Percentiles rank a stretch among this genome's conserved stretches.
Evolutionary conservation across 2,113 vertebrate genomes (phyloP).

Genomic region (Arvicanthis niloticus): DNA sequence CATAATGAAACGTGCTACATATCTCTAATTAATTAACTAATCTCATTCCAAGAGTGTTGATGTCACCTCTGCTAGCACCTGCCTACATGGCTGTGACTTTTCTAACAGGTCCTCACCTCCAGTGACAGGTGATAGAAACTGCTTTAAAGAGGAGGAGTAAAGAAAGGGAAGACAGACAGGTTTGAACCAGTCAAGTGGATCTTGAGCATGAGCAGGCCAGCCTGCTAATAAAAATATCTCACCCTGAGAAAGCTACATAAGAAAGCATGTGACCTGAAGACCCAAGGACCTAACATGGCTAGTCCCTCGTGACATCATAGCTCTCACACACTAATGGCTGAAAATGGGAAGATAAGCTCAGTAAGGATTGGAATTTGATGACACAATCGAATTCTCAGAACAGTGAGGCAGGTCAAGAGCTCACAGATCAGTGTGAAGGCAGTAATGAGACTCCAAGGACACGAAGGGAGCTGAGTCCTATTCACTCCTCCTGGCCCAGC

Average conservation of each 20-base stretch:
- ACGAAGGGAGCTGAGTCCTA: not conserved
- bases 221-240: not conserved
- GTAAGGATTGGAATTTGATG: not conserved
- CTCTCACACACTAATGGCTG: not conserved
- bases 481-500: not conserved
- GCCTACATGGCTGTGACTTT: not conserved
- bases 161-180: not conserved
- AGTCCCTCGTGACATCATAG: not conserved
- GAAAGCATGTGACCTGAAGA: not conserved
- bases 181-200: not conserved
- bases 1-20: not conserved
- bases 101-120: not conserved
- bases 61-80: not conserved
- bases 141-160: not conserved
- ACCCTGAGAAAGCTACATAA: not conserved
- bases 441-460: not conserved
- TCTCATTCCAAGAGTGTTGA: too few relatives aligned
- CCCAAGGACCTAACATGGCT: not conserved
- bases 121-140: not conserved
- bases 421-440: not conserved
- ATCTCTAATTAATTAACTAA: not conserved
- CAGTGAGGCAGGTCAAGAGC: not conserved
- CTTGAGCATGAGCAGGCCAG: not conserved
- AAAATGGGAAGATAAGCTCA: not conserved
- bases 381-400: not conserved